Base-by-base conservation (phyloP, 2,797 vertebrate genomes). In the Myotis pilosus region DNA sequence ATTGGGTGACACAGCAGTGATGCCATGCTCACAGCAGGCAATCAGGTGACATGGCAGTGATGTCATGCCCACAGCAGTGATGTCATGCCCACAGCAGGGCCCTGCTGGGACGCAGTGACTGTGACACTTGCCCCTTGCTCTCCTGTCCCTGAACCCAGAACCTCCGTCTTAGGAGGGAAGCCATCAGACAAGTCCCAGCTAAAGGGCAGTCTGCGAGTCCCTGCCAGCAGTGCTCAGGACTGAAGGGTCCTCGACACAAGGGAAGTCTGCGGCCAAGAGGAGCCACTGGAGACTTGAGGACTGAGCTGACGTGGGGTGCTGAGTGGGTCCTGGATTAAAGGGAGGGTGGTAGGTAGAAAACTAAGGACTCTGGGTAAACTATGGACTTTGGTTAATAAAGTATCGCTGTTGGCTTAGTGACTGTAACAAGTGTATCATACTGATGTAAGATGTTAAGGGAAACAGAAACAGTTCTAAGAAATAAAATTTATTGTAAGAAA, bases 401-500 rank as follows among this genome's bases (percentile, higher is more conserved):
- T 44, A 19, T 47, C 55, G 20, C 4, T 72, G 17, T 41, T 25
- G 3, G 62, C 20, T 78, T 66, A 60, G 66, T 92, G 25, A 60
- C 36, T 84, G 25, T 62, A 57, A 51, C 76, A 78, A 41, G 23
- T 41, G 22, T 3, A 17, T 13, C 69, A 3, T 53, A 3, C 28
- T 30, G 8, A 51, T 38, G 8, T 41, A 28, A 51, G 74, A 20
- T 60, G n/a, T 72, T 85, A n/a, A 41, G 20, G n/a, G 25, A 64
- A 41, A 19, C 22, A 62, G 12, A 44, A 80, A 22, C 51, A 38
- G 7, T 85, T 79, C 25, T 49, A 28, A 69, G 60, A 72, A 49
- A n/a, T 64, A 38, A 80, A 38, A 47, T 84, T 55, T 84, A 89
- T 80, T 91, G 47, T 47, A 38, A 49, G 33, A 62, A 84, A 62